Percentiles rank a stretch among this genome's conserved stretches.
Evolutionary conservation across 2,113 vertebrate genomes (phyloP).

Genomic region (Oostethus manadensis): DNA sequence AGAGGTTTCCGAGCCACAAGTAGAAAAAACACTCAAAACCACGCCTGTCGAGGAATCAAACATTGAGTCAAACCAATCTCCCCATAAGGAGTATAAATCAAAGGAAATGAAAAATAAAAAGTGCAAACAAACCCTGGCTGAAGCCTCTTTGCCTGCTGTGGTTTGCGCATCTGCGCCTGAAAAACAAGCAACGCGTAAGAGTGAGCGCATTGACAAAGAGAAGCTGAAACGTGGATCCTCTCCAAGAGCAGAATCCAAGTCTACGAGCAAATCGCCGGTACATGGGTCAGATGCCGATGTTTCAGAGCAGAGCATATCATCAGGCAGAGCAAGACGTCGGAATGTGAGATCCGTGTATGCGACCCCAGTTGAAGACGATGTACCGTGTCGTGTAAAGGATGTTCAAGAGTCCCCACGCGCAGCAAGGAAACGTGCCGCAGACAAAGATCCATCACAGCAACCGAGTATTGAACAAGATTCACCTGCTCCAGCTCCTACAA

Average conservation of each 20-base stretch:
- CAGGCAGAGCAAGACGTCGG: slow-evolving; percentile 82
- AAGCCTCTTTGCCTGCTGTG: slow-evolving; percentile 55
- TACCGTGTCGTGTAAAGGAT: slow-evolving; percentile 77
- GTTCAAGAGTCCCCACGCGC: slow-evolving; percentile 76
- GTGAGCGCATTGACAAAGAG: slow-evolving; percentile 92
- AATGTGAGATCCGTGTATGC: slow-evolving; percentile 93
- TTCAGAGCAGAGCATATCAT: slow-evolving; percentile 78
- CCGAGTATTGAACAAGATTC: slow-evolving; percentile 69
- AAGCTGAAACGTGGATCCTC: slow-evolving; percentile 87
- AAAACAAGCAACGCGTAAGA: slow-evolving; percentile 90
- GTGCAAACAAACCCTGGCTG: slow-evolving; percentile 70
- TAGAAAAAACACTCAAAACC: slow-evolving; percentile 56
- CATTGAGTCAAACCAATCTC: slow-evolving; percentile 62
- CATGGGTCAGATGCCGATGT: slow-evolving; percentile 76
- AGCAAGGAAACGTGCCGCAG: slow-evolving; percentile 80
- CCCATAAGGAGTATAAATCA: slow-evolving; percentile 69
- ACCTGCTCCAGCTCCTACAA: slow-evolving; percentile 58
- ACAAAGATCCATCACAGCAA: slow-evolving; percentile 73
- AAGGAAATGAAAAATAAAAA: slow-evolving; percentile 84
- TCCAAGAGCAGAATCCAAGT: slow-evolving; percentile 84
- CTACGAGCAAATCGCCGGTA: slow-evolving; percentile 82
- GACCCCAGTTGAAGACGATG: slow-evolving; percentile 83
- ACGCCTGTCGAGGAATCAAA: slow-evolving; percentile 65
- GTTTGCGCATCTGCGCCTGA: slow-evolving; percentile 60
- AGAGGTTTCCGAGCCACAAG: slow-evolving; percentile 43